Conservation (phyloP, 1,140 invertebrate species). For the Drosophila arizonae region DNA sequence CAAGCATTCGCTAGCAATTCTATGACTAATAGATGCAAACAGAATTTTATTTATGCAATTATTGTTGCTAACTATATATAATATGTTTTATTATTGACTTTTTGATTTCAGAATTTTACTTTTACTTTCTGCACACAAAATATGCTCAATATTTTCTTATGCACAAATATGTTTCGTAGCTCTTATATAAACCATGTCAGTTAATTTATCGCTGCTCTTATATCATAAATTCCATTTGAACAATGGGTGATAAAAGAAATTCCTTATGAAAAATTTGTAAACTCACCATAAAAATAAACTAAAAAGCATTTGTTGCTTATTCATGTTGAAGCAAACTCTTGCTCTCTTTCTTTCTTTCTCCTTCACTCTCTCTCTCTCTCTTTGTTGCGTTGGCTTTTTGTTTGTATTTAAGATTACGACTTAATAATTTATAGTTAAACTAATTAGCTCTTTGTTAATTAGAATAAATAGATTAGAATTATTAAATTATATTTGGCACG, state of each 20-base stretch:
- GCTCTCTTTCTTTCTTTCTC: slow-evolving; percentile 20
- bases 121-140: neutral
- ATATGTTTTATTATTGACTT: neutral
- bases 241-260: neutral
- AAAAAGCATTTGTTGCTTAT: slow-evolving; percentile 63
- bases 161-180: no score
- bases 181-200: no score
- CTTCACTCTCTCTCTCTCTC: slow-evolving; percentile 26
- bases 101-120: no score
- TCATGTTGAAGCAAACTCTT: slow-evolving; percentile 64
- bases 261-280: neutral
- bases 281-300: slow-evolving; percentile 77
- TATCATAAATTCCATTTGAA: no score
- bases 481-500: slow-evolving; percentile 78
- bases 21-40: neutral
- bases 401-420: slow-evolving; percentile 69
- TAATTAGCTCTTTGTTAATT: slow-evolving; percentile 73
- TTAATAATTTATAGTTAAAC: slow-evolving; percentile 77
- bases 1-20: neutral
- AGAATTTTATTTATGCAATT: neutral
- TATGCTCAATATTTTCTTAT: neutral
- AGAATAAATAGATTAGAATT: slow-evolving; percentile 69
- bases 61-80: neutral
- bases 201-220: no score
- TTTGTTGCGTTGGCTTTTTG: slow-evolving; percentile 25